These are phyloP conservation scores for Eueremaeus valkanovi DNA, from an alignment of 2,888 invertebrate genomes.

Conservation along the genomic window DNA sequence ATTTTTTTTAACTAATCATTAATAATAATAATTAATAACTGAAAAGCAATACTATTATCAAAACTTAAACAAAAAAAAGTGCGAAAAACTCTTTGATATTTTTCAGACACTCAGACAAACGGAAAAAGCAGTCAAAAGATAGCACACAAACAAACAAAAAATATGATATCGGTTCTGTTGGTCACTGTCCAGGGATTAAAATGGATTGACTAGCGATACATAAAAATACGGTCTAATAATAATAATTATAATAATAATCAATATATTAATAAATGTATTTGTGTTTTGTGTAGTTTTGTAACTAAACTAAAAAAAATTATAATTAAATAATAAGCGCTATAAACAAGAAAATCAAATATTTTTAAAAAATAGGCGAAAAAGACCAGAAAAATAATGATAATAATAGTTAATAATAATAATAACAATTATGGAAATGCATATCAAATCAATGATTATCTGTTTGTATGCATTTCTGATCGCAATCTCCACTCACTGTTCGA, in stretches of 20 bases:
- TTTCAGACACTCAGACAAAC: no score
- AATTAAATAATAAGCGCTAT: neutral
- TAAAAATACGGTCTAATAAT: neutral
- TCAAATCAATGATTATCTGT: neutral
- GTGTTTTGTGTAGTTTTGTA: neutral
- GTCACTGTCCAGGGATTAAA: slow-evolving; percentile 8
- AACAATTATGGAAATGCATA: slow-evolving; percentile 28
- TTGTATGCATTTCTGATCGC: no score
- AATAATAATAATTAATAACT: neutral
- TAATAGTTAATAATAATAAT: slow-evolving; percentile 18
- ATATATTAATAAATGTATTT: slow-evolving; percentile 1
- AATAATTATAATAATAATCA: neutral
- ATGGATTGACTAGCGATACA: neutral
- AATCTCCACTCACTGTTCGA: neutral
- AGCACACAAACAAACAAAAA: no score
- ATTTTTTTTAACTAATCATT: no score
- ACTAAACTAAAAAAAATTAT: neutral
- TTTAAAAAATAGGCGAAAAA: slow-evolving; percentile 1
- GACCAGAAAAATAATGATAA: slow-evolving; percentile 31
- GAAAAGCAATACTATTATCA: neutral
- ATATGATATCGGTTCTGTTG: no score
- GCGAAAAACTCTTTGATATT: slow-evolving; percentile 9
- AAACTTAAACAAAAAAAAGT: neutral
- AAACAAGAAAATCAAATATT: neutral
- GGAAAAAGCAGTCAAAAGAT: no score